A percentile compares a stretch with the other conserved stretches of the same genome.
These are phyloP conservation scores for Cassiopea andromeda DNA, from an alignment of 30 jellyfish, hydroid and myxozoan species.

Conservation along the genomic window DNA sequence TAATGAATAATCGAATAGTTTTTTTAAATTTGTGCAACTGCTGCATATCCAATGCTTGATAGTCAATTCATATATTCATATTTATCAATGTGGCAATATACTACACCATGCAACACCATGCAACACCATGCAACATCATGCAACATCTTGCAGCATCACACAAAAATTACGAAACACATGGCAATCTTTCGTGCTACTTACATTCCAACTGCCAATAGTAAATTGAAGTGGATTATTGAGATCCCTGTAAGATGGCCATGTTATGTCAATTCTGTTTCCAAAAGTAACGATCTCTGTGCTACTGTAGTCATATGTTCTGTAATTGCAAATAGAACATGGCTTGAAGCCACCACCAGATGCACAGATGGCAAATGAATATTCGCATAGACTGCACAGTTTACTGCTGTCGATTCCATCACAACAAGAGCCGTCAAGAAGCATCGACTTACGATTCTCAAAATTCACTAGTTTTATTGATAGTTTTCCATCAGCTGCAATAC, in stretches of 20 bases:
- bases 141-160: too few species aligned
- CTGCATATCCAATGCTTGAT: too few species aligned
- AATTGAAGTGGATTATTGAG: conserved; percentile 6
- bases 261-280: neutral
- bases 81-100: too few species aligned
- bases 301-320: neutral
- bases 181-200: conserved; percentile 15
- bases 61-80: too few species aligned
- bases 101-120: too few species aligned
- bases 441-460: conserved; percentile 17
- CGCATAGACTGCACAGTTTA: conserved; percentile 22
- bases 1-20: too few species aligned
- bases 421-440: conserved; percentile 30
- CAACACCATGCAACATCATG: too few species aligned
- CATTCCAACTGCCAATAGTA: conserved; percentile 24
- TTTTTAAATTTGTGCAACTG: too few species aligned
- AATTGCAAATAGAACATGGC: conserved; percentile 12
- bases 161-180: too few species aligned
- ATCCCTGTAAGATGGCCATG: neutral
- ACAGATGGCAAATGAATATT: conserved; percentile 20
- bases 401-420: conserved; percentile 11
- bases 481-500: conserved; percentile 18
- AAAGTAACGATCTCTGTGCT: neutral
- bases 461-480: conserved; percentile 23
- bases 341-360: neutral